phyloP scores from a whole-genome alignment of 2,797 vertebrate species.

The Enteromius fasciolatus region DNA sequence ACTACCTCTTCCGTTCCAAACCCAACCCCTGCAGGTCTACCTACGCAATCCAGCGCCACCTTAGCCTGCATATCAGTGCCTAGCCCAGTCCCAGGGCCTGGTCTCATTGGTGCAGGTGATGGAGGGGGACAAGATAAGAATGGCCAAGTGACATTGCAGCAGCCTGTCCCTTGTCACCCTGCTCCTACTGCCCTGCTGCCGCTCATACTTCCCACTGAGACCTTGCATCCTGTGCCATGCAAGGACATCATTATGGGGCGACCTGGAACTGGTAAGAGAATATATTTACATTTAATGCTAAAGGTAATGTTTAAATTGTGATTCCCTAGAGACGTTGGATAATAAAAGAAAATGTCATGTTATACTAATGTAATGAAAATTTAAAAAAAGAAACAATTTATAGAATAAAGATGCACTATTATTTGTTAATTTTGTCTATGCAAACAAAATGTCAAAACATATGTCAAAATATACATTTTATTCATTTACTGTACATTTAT shows the following conservation, averaged over 20 bases:
- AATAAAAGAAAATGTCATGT: not conserved
- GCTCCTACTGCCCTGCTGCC: slow-evolving; percentile 91
- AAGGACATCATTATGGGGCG: slow-evolving; percentile 95
- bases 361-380: not conserved
- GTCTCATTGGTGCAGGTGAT: slow-evolving; percentile 63
- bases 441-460: slow-evolving; percentile 1
- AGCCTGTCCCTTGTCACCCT: slow-evolving; percentile 91
- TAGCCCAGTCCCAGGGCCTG: slow-evolving; percentile 67
- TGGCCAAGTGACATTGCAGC: slow-evolving; percentile 80
- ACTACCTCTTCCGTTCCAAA: slow-evolving; percentile 72
- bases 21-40: slow-evolving; percentile 60
- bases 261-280: slow-evolving; percentile 89
- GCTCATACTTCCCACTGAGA: slow-evolving; percentile 87
- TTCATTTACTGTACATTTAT: not conserved
- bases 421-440: not conserved
- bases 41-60: slow-evolving; percentile 69
- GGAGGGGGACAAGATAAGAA: slow-evolving; percentile 70
- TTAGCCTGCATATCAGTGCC: slow-evolving; percentile 74
- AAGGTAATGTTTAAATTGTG: not conserved
- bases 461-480: not conserved
- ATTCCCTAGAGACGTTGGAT: not conserved
- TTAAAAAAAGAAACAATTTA: not conserved
- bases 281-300: slow-evolving; percentile 16
- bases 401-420: not conserved
- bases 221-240: slow-evolving; percentile 86